Evolutionary conservation across 2,888 invertebrate species (phyloP).

Genomic region (Zygaena filipendulae): DNA sequence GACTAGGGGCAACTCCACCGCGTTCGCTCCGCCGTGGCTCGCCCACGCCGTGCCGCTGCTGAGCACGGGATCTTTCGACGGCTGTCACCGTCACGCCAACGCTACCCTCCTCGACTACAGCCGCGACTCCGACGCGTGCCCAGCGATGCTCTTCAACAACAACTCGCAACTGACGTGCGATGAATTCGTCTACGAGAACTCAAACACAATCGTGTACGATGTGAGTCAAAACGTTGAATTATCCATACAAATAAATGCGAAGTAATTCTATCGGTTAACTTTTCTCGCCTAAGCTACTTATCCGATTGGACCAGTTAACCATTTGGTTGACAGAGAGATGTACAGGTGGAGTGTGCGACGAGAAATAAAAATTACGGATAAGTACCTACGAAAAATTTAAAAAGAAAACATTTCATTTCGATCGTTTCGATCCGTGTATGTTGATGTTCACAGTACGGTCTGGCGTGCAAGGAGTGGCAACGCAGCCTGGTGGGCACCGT

Average conservation of each 20-base stretch:
- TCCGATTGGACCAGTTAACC: too few relatives aligned
- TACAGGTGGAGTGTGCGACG: too few relatives aligned
- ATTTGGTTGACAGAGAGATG: too few relatives aligned
- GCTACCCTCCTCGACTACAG: constrained; percentile 6
- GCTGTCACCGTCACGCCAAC: constrained; percentile 35
- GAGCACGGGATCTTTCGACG: constrained; percentile 25
- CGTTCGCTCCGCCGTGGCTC: constrained; percentile 41
- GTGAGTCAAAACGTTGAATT: constrained; percentile 17
- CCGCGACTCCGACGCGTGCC: constrained; percentile 16
- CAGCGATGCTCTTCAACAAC: constrained; percentile 21
- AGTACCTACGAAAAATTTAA: too few relatives aligned
- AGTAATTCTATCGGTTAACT: background rate
- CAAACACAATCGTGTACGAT: constrained; percentile 25
- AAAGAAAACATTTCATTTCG: too few relatives aligned
- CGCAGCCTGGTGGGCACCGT: constrained; percentile 76
- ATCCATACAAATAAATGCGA: constrained; percentile 6
- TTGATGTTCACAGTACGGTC: constrained; percentile 52
- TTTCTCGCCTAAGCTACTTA: too few relatives aligned
- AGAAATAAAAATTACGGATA: too few relatives aligned
- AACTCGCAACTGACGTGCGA: constrained; percentile 17
- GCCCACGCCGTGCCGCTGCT: constrained; percentile 31
- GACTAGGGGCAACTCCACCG: constrained; percentile 13
- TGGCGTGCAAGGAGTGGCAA: constrained; percentile 76
- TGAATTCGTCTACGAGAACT: constrained; percentile 23
- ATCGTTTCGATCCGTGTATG: too few relatives aligned